Base-by-base conservation (phyloP, 64 coral and sea anemone species). In the Montipora capricornis region DNA sequence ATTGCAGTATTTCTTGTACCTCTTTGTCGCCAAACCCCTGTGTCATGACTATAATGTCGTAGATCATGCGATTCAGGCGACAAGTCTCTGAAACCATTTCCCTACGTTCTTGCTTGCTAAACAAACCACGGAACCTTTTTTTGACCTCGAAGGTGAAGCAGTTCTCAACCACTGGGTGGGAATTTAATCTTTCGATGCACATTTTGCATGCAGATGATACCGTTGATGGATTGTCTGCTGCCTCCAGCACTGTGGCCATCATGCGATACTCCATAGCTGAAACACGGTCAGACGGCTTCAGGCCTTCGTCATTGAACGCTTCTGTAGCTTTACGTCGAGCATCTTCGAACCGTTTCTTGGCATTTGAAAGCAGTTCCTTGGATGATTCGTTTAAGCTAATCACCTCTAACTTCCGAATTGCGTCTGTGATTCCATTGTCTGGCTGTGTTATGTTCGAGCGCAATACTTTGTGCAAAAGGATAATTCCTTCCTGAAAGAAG, bases 331-430 rank as follows among this genome's bases (percentile, higher is more conserved):
- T 73, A 22, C 47, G 17, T 11, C 90, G 79, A 24, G 80, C 66
- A 17, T 74, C 80, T 92, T 74, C 37, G 55, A 92, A 92, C 24
- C 90, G 53, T n/a, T 82, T n/a, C 57, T 84, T 92, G 4, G 80
- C 66, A 58, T 44, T 17, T 7, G 49, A 69, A 37, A 92, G 90
- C 14, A 45, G 4, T 11, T 45, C 13, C 11, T 24, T 62, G 1
- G 26, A 15, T 5, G 66, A 59, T 15, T 55, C 55, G 5, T 84
- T 80, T 29, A 92, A 29, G 29, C 11, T 10, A 16, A 8, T 49
- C 4, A 59, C 47, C 8, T 76, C 19, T 10, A 84, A 64, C 1
- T 45, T 15, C 60, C 13, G 60, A 15, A 64, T 15, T 3, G 8
- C 13, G 60, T 64, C 60, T 64, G 0, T 4, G 5, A 55, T 10